Evolutionary conservation across 2,113 vertebrate species (phyloP), one percentile per base, ranked within the genome.

Genomic region (Charadrius vociferus): DNA sequence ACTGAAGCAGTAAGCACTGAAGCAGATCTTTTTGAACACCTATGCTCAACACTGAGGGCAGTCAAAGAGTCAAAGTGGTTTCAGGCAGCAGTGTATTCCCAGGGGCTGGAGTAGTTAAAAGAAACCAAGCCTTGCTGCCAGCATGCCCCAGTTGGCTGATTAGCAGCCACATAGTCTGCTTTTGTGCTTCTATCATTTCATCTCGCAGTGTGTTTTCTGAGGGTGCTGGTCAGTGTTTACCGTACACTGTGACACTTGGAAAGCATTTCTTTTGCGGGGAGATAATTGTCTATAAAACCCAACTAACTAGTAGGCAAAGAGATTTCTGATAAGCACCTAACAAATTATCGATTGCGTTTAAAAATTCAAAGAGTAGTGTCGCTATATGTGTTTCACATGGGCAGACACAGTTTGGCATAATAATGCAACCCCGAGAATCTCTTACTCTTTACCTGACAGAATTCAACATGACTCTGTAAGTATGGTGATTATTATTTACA

Each of bases 181-280:
- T 94, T 36, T 58, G 78, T 93, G 55, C 39, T 82, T 83, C 89
- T 41, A 67, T 78, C 70, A 65, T 80, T 90, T 87, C n/a, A 90
- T 86, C 93, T 96, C 43, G 3, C 68, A 66, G 52, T 2, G 2
- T 59, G 26, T 91, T 94, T 96, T 81, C 79, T 77, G 93, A 97
- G 90, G 62, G 32, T 95, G 80, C 87, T 97, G 97, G 95, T 90
- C 94, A 94, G 87, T 86, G 79, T 78, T 97, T 80, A 72, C 70
- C 20, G 4, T 73, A 75, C 67, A 37, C 79, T 81, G 74, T 77
- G 62, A 86, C 74, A 85, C 88, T 89, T 95, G 73, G 55, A 79
- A 95, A 93, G 62, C 47, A 43, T 91, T 97, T 97, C 50, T 94
- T 96, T 72, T 92, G 62, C 1, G 3, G 72, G 61, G 61, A 94